phyloP scores from a whole-genome alignment of 2,888 invertebrate species.

The Lasioglossum zephyrum region DNA sequence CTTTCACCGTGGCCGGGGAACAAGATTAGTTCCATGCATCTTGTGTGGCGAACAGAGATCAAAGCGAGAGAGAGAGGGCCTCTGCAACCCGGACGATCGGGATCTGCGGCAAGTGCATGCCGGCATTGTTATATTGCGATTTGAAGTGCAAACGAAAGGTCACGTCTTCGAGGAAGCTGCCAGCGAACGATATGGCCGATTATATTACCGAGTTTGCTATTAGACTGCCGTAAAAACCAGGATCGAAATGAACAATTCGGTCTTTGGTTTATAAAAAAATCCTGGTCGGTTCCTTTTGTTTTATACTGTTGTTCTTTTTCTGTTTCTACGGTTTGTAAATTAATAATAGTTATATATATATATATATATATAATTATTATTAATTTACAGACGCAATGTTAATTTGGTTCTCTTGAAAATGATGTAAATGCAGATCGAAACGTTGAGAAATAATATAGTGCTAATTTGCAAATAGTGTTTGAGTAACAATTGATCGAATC shows the following conservation, averaged over 20 bases:
- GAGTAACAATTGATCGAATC: too few species aligned
- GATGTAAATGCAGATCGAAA: too few species aligned
- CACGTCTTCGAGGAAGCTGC: slow-evolving; percentile 34
- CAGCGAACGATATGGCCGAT: not conserved
- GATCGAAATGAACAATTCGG: not conserved
- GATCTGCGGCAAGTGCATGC: slow-evolving; percentile 49
- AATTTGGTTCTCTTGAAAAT: too few species aligned
- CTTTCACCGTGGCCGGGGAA: slow-evolving; percentile 46
- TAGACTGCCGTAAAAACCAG: not conserved
- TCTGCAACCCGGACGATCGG: slow-evolving; percentile 46
- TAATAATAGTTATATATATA: too few species aligned
- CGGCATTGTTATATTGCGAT: slow-evolving; percentile 35
- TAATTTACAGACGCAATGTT: too few species aligned
- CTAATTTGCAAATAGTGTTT: too few species aligned
- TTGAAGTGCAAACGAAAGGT: slow-evolving; percentile 42
- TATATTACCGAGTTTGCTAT: not conserved
- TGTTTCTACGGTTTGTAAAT: too few species aligned
- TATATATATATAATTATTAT: too few species aligned
- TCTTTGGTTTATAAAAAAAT: too few species aligned
- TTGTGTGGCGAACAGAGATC: slow-evolving; percentile 46
- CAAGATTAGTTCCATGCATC: slow-evolving; percentile 51
- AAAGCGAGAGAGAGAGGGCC: not conserved
- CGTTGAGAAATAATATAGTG: too few species aligned
- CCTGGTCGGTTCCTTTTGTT: too few species aligned
- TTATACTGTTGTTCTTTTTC: too few species aligned